Percentiles rank a stretch among this genome's conserved stretches.
These are phyloP conservation scores for Hipparchia sbordonii DNA, from an alignment of 2,888 invertebrate genomes.

Conservation along the genomic window DNA sequence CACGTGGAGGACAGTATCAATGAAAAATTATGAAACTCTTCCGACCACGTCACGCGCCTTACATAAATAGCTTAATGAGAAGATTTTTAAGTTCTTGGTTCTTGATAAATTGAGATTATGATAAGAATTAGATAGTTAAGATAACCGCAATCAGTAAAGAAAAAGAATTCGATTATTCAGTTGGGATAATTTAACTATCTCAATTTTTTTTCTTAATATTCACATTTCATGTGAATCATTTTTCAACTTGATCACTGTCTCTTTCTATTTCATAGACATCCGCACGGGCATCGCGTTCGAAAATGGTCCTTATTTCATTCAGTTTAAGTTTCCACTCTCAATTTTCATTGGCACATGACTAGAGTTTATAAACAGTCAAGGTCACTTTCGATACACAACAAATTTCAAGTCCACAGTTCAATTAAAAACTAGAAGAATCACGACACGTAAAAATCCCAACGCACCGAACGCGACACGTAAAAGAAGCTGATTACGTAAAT, in stretches of 20 bases:
- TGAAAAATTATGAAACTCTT: background rate
- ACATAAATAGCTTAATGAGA: background rate
- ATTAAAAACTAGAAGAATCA: constrained; percentile 27
- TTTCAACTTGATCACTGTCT: constrained; percentile 18
- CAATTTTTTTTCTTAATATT: background rate
- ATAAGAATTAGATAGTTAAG: background rate
- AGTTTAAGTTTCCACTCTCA: constrained; percentile 40
- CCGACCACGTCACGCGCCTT: background rate
- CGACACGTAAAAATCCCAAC: constrained; percentile 23
- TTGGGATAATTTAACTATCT: background rate
- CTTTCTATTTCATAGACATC: constrained; percentile 30
- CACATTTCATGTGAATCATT: constrained; percentile 4
- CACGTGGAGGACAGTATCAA: constrained; percentile 9
- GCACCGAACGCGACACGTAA: constrained; percentile 22
- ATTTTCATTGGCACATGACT: constrained; percentile 41
- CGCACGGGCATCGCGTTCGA: constrained; percentile 13
- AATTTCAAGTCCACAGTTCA: constrained; percentile 38
- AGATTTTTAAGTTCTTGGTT: background rate
- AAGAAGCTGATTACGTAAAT: constrained; percentile 41
- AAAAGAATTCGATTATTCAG: background rate
- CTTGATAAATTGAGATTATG: background rate
- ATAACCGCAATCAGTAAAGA: too few relatives aligned
- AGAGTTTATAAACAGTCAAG: constrained; percentile 38
- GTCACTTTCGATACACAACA: constrained; percentile 39
- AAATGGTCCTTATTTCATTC: constrained; percentile 29